Conservation (phyloP, 2,113 vertebrate genomes). For the Xenus cinereus region DNA sequence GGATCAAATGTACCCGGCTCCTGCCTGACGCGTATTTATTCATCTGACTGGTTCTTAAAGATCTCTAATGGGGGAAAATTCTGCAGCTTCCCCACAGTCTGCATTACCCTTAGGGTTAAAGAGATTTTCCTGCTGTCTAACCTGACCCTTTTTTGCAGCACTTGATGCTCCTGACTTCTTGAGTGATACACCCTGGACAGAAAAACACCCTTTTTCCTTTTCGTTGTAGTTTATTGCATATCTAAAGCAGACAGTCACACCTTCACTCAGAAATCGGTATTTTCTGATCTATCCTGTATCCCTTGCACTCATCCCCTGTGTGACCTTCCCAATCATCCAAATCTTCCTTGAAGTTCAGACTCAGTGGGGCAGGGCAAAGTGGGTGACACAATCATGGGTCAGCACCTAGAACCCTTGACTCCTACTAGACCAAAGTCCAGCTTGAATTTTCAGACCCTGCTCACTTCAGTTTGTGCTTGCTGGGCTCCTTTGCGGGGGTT, state of each 20-base stretch:
- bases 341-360: background rate
- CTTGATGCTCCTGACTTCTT: background rate
- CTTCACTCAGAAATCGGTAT: background rate
- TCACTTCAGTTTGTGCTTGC: background rate
- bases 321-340: background rate
- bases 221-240: background rate
- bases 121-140: background rate
- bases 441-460: background rate
- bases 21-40: background rate
- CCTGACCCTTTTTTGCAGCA: background rate
- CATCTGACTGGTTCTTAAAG: background rate
- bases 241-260: background rate
- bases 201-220: background rate
- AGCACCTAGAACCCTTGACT: background rate
- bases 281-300: background rate
- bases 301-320: background rate
- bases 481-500: background rate
- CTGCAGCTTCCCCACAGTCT: background rate
- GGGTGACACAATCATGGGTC: background rate
- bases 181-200: background rate
- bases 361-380: background rate
- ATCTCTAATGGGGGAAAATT: background rate
- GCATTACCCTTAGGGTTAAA: background rate
- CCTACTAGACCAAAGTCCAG: background rate
- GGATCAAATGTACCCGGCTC: background rate